Evolutionary conservation across 2,113 vertebrate species (phyloP).

Genomic region (Martes martes): DNA sequence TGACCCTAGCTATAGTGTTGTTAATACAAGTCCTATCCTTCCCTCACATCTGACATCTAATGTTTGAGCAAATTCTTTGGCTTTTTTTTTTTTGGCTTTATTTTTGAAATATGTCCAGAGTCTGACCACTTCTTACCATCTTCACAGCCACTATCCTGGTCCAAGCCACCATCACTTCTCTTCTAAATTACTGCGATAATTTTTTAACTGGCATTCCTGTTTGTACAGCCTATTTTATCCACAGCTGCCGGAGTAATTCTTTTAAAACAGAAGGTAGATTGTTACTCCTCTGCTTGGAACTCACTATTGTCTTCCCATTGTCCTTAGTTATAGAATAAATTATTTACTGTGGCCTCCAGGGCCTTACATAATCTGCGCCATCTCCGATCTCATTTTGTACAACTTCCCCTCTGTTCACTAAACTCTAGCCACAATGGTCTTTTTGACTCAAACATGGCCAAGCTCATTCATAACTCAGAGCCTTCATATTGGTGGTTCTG

Average conservation of each 20-base stretch:
- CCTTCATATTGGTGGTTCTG: not conserved
- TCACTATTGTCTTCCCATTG: not conserved
- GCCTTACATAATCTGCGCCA: not conserved
- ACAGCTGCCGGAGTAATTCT: not conserved
- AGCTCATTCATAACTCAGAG: not conserved
- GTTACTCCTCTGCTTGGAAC: not conserved
- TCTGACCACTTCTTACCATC: not conserved
- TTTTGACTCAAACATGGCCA: not conserved
- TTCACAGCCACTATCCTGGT: not conserved
- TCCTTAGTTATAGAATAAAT: not conserved
- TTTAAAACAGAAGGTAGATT: not conserved
- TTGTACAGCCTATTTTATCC: not conserved
- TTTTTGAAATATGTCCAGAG: not conserved
- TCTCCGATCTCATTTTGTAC: not conserved
- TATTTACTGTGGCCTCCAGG: not conserved
- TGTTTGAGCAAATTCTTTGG: not conserved
- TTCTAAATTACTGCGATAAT: not conserved
- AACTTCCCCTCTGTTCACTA: not conserved
- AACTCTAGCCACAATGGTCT: not conserved
- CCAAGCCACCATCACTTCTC: not conserved
- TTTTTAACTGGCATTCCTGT: not conserved
- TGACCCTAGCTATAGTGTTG: not conserved
- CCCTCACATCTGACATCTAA: not conserved
- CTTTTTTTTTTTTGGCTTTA: constrained; percentile 11
- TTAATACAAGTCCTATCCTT: constrained; percentile 6